A percentile compares a stretch with the other conserved stretches of the same genome.
Conservation (phyloP, 2,113 vertebrate genomes). For the Caranx ignobilis region DNA sequence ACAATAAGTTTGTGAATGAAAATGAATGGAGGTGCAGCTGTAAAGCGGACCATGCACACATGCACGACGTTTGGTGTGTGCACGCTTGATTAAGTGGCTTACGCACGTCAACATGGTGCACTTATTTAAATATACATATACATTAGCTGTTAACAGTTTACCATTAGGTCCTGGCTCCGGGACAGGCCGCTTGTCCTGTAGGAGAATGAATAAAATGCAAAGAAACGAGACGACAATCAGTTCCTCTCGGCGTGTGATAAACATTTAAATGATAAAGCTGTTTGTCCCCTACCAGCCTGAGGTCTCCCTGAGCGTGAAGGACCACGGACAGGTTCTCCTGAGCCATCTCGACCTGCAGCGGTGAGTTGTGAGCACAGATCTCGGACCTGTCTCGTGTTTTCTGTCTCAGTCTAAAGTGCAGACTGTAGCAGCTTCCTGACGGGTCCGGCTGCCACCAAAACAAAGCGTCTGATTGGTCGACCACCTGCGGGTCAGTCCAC, state of each 20-base stretch:
- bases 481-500: constrained; percentile 14
- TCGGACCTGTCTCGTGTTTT: no score
- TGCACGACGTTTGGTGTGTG: no score
- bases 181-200: constrained; percentile 81
- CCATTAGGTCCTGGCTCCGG: constrained; percentile 84
- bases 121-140: no score
- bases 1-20: not conserved
- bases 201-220: not conserved
- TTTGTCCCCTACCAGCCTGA: constrained; percentile 79
- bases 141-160: constrained; percentile 26
- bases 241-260: not conserved
- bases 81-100: not conserved
- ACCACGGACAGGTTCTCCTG: constrained; percentile 82
- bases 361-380: not conserved
- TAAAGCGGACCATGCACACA: not conserved
- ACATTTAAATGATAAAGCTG: fast-evolving
- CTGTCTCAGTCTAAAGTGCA: constrained; percentile 22
- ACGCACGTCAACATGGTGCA: not conserved
- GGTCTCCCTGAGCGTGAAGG: constrained; percentile 77
- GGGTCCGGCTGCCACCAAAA: constrained; percentile 47
- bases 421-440: not conserved
- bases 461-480: constrained; percentile 68
- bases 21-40: not conserved
- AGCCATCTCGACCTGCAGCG: constrained; percentile 71
- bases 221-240: not conserved